These are phyloP conservation scores for Choloepus hoffmanni DNA, from an alignment of 2,113 vertebrate genomes.

Conservation along the genomic window DNA sequence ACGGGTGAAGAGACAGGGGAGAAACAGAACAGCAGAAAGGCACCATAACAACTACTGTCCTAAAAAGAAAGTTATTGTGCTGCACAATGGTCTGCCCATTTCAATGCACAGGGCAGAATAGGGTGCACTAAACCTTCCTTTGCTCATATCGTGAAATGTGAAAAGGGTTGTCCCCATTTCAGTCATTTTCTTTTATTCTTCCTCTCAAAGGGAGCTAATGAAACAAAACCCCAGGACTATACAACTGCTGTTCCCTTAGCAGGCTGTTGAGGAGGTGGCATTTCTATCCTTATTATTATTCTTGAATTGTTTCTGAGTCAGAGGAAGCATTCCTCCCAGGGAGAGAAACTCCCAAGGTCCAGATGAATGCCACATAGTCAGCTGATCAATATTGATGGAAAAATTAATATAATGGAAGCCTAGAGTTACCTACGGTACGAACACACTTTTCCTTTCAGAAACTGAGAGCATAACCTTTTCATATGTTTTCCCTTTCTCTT, in stretches of 20 bases:
- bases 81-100: not conserved
- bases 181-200: constrained; percentile 36
- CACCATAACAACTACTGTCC: constrained; percentile 43
- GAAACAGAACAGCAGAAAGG: constrained; percentile 43
- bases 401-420: not conserved
- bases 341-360: not conserved
- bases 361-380: not conserved
- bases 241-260: not conserved
- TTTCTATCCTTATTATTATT: not conserved
- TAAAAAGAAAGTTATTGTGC: constrained; percentile 26
- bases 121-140: not conserved
- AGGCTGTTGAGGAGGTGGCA: not conserved
- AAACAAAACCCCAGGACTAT: constrained; percentile 6
- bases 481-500: not conserved
- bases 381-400: not conserved
- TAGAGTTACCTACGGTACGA: not conserved
- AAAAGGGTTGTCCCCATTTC: constrained; percentile 36
- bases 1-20: not conserved
- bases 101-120: not conserved
- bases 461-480: not conserved
- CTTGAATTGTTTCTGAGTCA: not conserved
- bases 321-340: not conserved
- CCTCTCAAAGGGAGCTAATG: not conserved
- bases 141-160: not conserved
- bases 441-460: not conserved